phyloP scores from a whole-genome alignment of 2,888 invertebrate species.

The Cynaeus angustus region DNA sequence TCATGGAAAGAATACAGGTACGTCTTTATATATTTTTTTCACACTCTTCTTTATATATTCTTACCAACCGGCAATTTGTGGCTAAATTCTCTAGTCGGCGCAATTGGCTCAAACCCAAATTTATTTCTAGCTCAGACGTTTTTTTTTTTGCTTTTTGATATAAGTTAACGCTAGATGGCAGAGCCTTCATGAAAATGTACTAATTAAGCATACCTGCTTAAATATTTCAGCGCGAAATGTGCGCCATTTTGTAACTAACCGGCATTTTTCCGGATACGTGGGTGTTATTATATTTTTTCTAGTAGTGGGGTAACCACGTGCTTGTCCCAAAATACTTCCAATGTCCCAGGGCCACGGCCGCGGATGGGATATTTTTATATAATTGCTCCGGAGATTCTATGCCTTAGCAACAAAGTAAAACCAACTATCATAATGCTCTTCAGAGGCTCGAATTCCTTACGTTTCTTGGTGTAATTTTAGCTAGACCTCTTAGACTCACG shows the following conservation, averaged over 20 bases:
- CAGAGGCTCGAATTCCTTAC: conserved; percentile 33
- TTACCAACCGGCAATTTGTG: conserved; percentile 46
- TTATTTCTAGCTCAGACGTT: conserved; percentile 44
- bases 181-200: conserved; percentile 16
- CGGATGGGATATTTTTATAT: conserved; percentile 56
- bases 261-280: background rate
- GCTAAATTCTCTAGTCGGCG: conserved; percentile 16
- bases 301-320: conserved; percentile 57
- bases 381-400: conserved; percentile 56
- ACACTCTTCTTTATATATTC: conserved; percentile 16
- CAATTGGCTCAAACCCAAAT: conserved; percentile 46
- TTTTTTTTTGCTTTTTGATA: conserved; percentile 30
- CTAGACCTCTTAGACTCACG: conserved; percentile 4
- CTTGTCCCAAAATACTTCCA: conserved; percentile 61
- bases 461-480: conserved; percentile 26
- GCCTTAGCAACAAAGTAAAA: conserved; percentile 55
- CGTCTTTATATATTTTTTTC: conserved; percentile 56
- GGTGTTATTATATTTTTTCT: conserved; percentile 43
- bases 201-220: background rate
- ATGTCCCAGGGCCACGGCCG: conserved; percentile 65
- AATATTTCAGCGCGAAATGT: conserved; percentile 10
- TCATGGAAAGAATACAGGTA: conserved; percentile 70
- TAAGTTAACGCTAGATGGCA: conserved; percentile 45
- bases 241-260: background rate
- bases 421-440: conserved; percentile 40